Evolutionary conservation across 2,888 invertebrate genomes (phyloP).

Genomic region (Anorthoa munda): DNA sequence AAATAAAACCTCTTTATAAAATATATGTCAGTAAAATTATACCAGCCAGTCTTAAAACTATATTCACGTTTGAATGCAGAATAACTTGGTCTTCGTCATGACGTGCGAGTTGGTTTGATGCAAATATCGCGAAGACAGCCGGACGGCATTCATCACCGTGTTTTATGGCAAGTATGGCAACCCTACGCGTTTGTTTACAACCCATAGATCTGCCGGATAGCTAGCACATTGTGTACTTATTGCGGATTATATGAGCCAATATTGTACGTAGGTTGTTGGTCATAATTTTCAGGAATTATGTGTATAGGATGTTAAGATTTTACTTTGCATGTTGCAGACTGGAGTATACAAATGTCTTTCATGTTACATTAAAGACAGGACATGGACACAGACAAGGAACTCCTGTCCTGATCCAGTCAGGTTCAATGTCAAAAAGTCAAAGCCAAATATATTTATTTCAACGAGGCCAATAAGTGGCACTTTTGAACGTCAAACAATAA

Average conservation of each 20-base stretch:
- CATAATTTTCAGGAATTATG: neutral
- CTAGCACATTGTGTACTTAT: constrained; percentile 33
- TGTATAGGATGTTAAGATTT: neutral
- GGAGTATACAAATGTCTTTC: neutral
- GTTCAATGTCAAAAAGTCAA: no score
- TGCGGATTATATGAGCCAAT: constrained; percentile 17
- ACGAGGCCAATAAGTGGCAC: no score
- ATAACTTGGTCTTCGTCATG: constrained; percentile 26
- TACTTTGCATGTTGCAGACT: neutral
- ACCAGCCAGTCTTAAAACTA: constrained; percentile 9
- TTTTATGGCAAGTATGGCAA: constrained; percentile 65
- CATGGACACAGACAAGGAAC: neutral
- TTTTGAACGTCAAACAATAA: no score
- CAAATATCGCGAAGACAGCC: constrained; percentile 58
- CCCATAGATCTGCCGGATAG: constrained; percentile 29
- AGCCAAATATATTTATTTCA: no score
- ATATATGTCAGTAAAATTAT: neutral
- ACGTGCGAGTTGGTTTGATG: constrained; percentile 48
- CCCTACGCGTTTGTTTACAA: constrained; percentile 48
- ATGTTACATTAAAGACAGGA: neutral
- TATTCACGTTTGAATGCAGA: constrained; percentile 36
- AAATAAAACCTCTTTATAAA: neutral
- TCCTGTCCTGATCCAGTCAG: neutral
- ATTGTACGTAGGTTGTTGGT: constrained; percentile 11
- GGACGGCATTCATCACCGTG: constrained; percentile 66